phyloP scores from a whole-genome alignment of 2,797 vertebrate species.

The Eidolon dupreanum region DNA sequence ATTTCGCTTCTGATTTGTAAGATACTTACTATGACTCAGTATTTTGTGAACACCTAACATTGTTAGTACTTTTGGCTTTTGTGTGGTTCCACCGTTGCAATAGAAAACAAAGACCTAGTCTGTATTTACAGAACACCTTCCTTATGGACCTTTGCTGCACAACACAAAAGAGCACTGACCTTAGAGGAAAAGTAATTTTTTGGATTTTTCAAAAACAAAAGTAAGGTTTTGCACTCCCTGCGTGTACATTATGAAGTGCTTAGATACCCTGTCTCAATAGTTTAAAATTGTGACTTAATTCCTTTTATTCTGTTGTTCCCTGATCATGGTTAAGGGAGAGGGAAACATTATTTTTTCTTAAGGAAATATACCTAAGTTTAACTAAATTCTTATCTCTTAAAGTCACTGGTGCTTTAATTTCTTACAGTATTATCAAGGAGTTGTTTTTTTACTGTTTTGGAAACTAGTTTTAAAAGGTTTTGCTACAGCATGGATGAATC shows the following conservation, averaged over 20 bases:
- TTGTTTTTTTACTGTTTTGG: background rate
- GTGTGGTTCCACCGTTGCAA: constrained; percentile 29
- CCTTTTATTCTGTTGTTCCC: background rate
- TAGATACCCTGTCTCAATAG: background rate
- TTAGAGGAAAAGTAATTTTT: constrained; percentile 63
- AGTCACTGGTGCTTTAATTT: constrained; percentile 43
- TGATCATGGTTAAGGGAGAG: background rate
- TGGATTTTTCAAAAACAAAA: constrained; percentile 50
- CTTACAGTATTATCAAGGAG: constrained; percentile 21
- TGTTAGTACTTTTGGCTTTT: constrained; percentile 60
- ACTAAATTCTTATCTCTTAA: background rate
- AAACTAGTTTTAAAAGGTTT: constrained; percentile 29
- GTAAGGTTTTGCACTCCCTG: background rate
- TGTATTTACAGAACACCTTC: constrained; percentile 14
- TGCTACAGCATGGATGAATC: background rate
- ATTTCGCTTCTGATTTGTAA: constrained; percentile 77
- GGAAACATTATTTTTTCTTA: constrained; percentile 13
- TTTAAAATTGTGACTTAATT: constrained; percentile 12
- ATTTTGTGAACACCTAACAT: constrained; percentile 61
- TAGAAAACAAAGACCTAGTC: constrained; percentile 45
- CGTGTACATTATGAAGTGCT: background rate
- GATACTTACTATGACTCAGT: constrained; percentile 73
- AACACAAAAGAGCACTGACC: background rate
- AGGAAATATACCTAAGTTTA: background rate
- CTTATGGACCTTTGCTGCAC: background rate